Evolutionary conservation across 2,888 invertebrate genomes (phyloP), one percentile per base, ranked within the genome.

Genomic region (Nomada fucata): DNA sequence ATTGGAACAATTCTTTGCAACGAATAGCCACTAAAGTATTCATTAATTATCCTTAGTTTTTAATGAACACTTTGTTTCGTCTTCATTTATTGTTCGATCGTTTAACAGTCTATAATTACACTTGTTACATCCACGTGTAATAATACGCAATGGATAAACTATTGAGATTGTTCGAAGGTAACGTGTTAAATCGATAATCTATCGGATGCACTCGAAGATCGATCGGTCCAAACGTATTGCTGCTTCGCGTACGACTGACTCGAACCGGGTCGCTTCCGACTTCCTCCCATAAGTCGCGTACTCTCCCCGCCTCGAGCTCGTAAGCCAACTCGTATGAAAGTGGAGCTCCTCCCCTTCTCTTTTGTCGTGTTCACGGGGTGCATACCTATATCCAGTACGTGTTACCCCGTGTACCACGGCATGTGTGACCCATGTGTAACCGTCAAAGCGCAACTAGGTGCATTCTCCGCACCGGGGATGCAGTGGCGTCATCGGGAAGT

Each of bases 291-390:
- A 84, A 87, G 89, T 89, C 79, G 83, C 67, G 59, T 76, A 71
- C 82, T 84, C 84, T 90, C 86, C 86, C 91, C 91, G 89, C 87
- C 78, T 84, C 78, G 74, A 60, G 84, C 74, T 79, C 85, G 83
- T 86, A 90, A 91, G 90, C 89, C 89, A 91, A 90, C 86, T 90
- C 88, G 71, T 59, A 85, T 87, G 87, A 89, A 88, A 89, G 85
- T 79, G 79, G 65, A 73, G 80, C 84, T 86, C 83, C 88, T 84
- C 87, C 86, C 89, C 83, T 86, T 79, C 76, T 72, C 70, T 61
- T 88, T 83, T 72, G 80, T 80, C 63, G 59, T 57, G 50, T 73
- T 68, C 52, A 75, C 52, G 80, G 89, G 82, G 88, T 83, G 76
- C 77, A 60, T 83, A 79, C 65, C 64, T 61, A 67, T 57, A 29